phyloP scores from a whole-genome alignment of 2,888 invertebrate species.

The Tinea semifulvella region DNA sequence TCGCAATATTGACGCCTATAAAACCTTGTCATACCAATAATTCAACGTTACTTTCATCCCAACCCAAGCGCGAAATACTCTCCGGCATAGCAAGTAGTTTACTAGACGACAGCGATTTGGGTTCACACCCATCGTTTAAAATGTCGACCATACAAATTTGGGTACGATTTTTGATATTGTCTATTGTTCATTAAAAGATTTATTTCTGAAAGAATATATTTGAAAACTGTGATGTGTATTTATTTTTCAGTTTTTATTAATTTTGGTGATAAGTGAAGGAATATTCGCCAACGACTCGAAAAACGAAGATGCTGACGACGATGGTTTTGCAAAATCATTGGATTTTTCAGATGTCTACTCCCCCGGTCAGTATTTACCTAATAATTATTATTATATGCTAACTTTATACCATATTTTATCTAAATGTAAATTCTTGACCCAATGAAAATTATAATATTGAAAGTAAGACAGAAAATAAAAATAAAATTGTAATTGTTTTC shows the following conservation, averaged over 20 bases:
- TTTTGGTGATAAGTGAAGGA: constrained; percentile 50
- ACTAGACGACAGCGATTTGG: constrained; percentile 37
- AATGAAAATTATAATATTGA: too few relatives aligned
- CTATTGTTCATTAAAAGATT: not conserved
- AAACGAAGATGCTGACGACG: constrained; percentile 26
- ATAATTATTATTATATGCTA: not conserved
- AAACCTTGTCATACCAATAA: constrained; percentile 61
- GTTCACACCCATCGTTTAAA: constrained; percentile 45
- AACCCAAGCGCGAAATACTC: constrained; percentile 53
- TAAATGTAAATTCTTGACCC: too few relatives aligned
- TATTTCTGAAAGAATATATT: constrained; percentile 12
- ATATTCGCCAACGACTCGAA: constrained; percentile 33
- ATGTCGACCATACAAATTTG: constrained; percentile 47
- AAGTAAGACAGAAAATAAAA: too few relatives aligned
- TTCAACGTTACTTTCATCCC: constrained; percentile 62
- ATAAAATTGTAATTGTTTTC: constrained; percentile 33
- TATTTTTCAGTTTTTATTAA: constrained; percentile 44
- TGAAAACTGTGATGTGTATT: constrained; percentile 15
- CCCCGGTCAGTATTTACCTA: constrained; percentile 31
- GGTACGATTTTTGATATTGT: constrained; percentile 33
- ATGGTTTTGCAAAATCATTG: constrained; percentile 60
- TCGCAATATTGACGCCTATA: constrained; percentile 65
- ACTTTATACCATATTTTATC: too few relatives aligned
- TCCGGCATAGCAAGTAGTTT: constrained; percentile 34
- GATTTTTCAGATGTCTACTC: constrained; percentile 66